Evolutionary conservation across 2,888 invertebrate genomes (phyloP), one percentile per base, ranked within the genome.

Genomic region (Idaea aversata): DNA sequence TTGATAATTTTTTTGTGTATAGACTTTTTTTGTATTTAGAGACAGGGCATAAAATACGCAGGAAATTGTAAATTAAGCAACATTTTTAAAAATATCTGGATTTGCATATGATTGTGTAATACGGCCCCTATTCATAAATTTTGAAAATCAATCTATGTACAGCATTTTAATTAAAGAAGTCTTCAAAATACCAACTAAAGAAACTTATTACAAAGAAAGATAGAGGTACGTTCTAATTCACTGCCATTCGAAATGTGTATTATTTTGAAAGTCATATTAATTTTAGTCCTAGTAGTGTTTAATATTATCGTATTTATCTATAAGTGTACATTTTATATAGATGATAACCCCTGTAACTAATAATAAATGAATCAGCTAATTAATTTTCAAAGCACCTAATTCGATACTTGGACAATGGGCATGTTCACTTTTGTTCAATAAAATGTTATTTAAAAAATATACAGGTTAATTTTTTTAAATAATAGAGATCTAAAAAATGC

Each of bases 261-360:
- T 70, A 70, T 75, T 74, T 75, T 47, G 47, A 47, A 47, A 47
- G 47, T 47, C 64, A 71, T 68, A 63, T 74, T 71, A 72, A 69
- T 74, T 35, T 71, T 74, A 73, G 71, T 70, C 69, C 71, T 69
- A 62, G 67, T 73, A 73, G 70, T 66, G 62, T 69, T 72, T 72
- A 70, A 71, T 77, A 76, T 79, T 83, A 85, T 83, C 85, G 77
- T 85, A 85, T 81, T 81, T 81, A 79, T 75, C 73, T 76, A 70
- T 86, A 87, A 86, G 82, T 85, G 82, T 88, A 86, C 77, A 83
- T 81, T 85, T 79, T 81, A 82, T 73, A 79, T 86, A 85, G 74
- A 78, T 78, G 73, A 77, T 78, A 83, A 78, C 79, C 79, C 80
- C 76, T 75, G 74, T 72, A 68, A 73, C 70, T 63, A 72, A 74